Conservation (phyloP, 2,113 vertebrate genomes). For the Ophiodon elongatus region DNA sequence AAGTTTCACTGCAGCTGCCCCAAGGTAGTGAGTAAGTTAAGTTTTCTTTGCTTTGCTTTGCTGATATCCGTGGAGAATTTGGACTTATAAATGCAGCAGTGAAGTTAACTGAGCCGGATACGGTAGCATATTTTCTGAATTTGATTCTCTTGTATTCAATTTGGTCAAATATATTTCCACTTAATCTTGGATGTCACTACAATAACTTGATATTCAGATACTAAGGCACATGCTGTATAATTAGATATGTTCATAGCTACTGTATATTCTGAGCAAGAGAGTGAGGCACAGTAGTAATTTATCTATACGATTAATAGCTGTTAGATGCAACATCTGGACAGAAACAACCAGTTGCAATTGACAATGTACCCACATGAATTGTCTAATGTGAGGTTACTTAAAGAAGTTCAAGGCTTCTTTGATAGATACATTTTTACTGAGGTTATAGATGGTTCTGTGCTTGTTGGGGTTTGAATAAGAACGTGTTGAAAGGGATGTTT, state of each 20-base stretch:
- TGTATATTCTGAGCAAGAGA: slow-evolving; percentile 1
- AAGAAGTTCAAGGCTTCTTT: background rate
- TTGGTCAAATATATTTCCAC: background rate
- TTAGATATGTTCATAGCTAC: background rate
- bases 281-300: background rate
- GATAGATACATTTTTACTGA: background rate
- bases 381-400: background rate
- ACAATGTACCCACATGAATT: background rate
- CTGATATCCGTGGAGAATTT: slow-evolving; percentile 31
- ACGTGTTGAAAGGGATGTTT: background rate
- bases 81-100: background rate
- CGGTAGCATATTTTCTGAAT: slow-evolving; percentile 22
- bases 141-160: slow-evolving; percentile 16
- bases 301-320: slow-evolving; percentile 7
- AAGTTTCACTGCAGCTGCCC: slow-evolving; percentile 47
- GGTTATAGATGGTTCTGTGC: background rate
- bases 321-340: background rate
- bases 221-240: slow-evolving; percentile 1
- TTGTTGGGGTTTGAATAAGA: background rate
- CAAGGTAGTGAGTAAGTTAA: slow-evolving; percentile 16
- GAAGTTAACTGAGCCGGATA: slow-evolving; percentile 15
- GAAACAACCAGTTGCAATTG: background rate
- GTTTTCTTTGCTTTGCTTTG: slow-evolving; percentile 11
- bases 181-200: slow-evolving; percentile 3
- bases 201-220: slow-evolving; percentile 26